phyloP scores from a whole-genome alignment of 2,888 invertebrate genomes.

The Ormyrus pomaceus region DNA sequence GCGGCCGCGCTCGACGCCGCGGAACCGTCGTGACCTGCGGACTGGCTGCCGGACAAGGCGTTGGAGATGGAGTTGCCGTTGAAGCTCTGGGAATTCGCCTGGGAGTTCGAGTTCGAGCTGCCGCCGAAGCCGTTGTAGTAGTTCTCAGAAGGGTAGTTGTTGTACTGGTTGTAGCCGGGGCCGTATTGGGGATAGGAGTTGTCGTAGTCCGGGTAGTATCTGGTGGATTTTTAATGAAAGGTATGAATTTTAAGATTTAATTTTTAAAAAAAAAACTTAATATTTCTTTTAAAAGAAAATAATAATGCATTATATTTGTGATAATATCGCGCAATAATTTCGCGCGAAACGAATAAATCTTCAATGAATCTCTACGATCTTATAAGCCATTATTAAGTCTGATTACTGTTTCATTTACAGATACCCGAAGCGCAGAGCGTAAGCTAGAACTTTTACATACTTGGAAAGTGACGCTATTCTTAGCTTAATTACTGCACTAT shows the following conservation, averaged over 20 bases:
- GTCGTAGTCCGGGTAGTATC: neutral
- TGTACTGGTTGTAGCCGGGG: slow-evolving; percentile 3
- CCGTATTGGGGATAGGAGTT: neutral
- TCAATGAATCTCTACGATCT: neutral
- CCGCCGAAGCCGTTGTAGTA: neutral
- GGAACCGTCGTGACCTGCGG: slow-evolving; percentile 30
- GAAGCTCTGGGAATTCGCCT: slow-evolving; percentile 40
- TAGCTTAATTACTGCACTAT: no score
- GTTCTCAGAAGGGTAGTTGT: neutral
- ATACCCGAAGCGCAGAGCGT: no score
- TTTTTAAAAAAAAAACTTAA: no score
- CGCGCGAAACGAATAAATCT: neutral
- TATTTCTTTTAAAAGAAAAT: no score
- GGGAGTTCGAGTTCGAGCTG: slow-evolving; percentile 15
- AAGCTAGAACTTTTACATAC: no score
- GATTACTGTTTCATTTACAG: no score
- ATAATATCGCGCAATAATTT: neutral
- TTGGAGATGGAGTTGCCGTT: slow-evolving; percentile 41
- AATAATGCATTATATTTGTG: no score
- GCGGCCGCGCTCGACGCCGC: slow-evolving; percentile 54
- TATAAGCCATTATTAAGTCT: no score
- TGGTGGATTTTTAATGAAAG: no score
- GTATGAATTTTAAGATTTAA: no score
- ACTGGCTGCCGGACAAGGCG: slow-evolving; percentile 35
- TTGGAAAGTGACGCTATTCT: no score